phyloP scores from a whole-genome alignment of 2,113 vertebrate genomes.

The Numenius arquata region DNA sequence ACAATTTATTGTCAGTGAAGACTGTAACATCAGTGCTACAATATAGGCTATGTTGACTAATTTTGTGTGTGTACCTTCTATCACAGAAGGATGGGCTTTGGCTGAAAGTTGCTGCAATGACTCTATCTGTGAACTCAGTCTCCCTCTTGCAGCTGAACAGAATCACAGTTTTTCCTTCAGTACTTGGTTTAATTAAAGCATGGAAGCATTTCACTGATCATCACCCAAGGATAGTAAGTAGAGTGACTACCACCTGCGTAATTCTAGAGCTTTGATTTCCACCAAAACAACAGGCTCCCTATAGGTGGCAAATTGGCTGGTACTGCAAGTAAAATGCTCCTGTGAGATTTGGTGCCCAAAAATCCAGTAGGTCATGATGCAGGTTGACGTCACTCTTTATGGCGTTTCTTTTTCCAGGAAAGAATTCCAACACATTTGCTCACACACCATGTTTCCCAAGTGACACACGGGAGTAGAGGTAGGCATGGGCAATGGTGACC shows the following conservation, averaged over 20 bases:
- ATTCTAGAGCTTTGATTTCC: not conserved
- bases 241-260: not conserved
- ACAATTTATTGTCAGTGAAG: not conserved
- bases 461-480: not conserved
- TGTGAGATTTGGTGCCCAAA: not conserved
- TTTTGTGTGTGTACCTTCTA: not conserved
- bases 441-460: rapidly evolving
- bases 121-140: not conserved
- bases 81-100: not conserved
- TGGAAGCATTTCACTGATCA: not conserved
- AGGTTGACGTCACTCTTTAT: not conserved
- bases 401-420: not conserved
- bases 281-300: not conserved
- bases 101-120: not conserved
- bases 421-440: not conserved
- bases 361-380: not conserved
- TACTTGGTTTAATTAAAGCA: not conserved
- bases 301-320: not conserved
- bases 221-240: not conserved
- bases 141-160: not conserved
- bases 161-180: not conserved
- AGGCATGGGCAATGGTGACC: not conserved
- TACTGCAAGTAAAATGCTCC: not conserved
- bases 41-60: not conserved
- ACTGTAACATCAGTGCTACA: not conserved